Evolutionary conservation across 2,888 invertebrate genomes (phyloP), one percentile per base, ranked within the genome.

Genomic region (Malacosoma neustria): DNA sequence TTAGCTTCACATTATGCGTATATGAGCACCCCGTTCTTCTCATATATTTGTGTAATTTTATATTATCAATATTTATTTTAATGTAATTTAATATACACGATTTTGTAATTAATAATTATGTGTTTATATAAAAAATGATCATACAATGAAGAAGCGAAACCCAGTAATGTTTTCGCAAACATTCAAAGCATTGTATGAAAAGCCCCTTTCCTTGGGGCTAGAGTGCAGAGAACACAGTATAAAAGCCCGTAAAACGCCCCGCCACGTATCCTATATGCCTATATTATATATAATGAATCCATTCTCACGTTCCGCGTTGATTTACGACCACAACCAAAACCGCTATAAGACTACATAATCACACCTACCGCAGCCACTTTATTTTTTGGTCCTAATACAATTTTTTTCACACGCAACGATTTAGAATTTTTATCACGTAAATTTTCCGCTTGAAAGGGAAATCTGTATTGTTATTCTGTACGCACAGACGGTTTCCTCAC

Each of bases 381-480:
- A 73, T 76, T 73, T 79, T 79, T 73, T 72, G 74, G 73, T 71
- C 72, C 70, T 61, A 65, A 74, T 66, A 70, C 66, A 70, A 62
- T 72, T 76, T 80, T 77, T 82, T 84, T 84, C 81, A 82, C 84
- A 85, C 77, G 82, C 79, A 55, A 74, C 68, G 59, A 55, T 74
- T 81, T 76, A 67, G 74, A 73, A 81, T 85, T 76, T 82, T 72
- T 77, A 81, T 81, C 85, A 85, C 85, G 84, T 84, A 81, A 82
- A 82, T 84, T 82, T 85, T 76, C 77, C 73, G 75, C 74, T 75
- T 64, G 80, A 80, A 81, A 85, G 82, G 82, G 84, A 84, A 84
- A 82, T 77, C 72, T 65, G 64, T 65, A 84, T 84, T 84, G 84
- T 80, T 70, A 84, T 85, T 82, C 84, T 50, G 57, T 51, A 62